Percentiles rank a stretch among this genome's conserved stretches.
Evolutionary conservation across 30 jellyfish, hydroid and myxozoan species (phyloP).

Genomic region (Mastigias papua): DNA sequence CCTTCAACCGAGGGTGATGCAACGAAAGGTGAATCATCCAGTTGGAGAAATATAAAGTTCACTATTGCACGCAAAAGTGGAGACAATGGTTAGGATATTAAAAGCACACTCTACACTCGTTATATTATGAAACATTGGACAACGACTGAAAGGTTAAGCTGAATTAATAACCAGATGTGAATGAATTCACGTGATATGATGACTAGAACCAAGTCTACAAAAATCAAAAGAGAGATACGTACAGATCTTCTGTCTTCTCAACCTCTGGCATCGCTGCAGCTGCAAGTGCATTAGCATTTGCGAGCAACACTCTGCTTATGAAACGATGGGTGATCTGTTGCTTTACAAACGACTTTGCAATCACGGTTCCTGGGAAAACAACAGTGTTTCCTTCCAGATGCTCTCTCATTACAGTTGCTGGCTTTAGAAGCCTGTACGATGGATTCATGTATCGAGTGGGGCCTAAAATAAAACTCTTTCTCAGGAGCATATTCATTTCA

Average conservation of each 20-base stretch:
- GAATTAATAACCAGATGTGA: too few relatives aligned
- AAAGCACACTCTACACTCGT: too few relatives aligned
- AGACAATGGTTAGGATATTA: too few relatives aligned
- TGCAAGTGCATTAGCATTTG: conserved; percentile 95
- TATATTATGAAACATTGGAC: too few relatives aligned
- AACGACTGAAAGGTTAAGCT: too few relatives aligned
- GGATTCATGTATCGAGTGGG: conserved; percentile 71
- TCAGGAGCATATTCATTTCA: too few relatives aligned
- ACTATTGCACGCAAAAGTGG: too few relatives aligned
- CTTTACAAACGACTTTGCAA: conserved; percentile 93
- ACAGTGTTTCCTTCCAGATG: conserved; percentile 84
- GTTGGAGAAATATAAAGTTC: too few relatives aligned
- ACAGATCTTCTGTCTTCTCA: conserved; percentile 85
- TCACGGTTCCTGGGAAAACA: conserved; percentile 95
- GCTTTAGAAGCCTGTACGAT: conserved; percentile 70
- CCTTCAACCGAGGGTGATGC: too few relatives aligned
- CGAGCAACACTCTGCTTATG: conserved; percentile 90
- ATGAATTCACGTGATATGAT: neutral
- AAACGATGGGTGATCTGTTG: conserved; percentile 79
- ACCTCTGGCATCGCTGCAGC: conserved; percentile 97
- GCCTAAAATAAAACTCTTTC: conserved; percentile 16
- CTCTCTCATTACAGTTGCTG: conserved; percentile 64
- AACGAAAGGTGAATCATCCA: too few relatives aligned
- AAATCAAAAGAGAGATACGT: conserved; percentile 12
- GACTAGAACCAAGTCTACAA: neutral